Conservation (phyloP, 2,888 invertebrate genomes). For the Dynastes grantii region DNA sequence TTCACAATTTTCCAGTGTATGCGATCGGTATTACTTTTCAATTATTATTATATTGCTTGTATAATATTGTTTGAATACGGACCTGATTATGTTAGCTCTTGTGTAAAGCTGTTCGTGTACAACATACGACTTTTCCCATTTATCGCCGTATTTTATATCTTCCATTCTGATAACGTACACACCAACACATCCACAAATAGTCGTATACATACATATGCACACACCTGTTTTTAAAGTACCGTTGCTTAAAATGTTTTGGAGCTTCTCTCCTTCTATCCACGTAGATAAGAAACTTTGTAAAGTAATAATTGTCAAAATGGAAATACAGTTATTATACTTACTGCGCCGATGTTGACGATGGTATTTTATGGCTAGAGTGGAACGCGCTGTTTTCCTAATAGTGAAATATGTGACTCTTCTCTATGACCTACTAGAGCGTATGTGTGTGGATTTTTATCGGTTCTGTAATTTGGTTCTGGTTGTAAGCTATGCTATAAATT, state of each 20-base stretch:
- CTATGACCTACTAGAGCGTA: constrained; percentile 37
- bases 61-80: constrained; percentile 4
- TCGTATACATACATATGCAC: constrained; percentile 12
- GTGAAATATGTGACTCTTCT: constrained; percentile 36
- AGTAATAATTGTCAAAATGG: constrained; percentile 47
- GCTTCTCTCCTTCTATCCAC: constrained; percentile 36
- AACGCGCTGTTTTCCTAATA: constrained; percentile 41
- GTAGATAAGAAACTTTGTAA: constrained; percentile 41
- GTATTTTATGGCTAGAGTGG: constrained; percentile 38
- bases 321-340: constrained; percentile 45
- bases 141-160: constrained; percentile 40
- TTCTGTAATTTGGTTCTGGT: constrained; percentile 25
- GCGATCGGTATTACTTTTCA: background rate
- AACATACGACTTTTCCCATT: constrained; percentile 37
- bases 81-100: constrained; percentile 20
- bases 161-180: constrained; percentile 36
- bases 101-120: constrained; percentile 24
- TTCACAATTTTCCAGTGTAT: background rate
- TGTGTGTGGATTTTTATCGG: constrained; percentile 42
- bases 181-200: constrained; percentile 14
- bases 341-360: constrained; percentile 26
- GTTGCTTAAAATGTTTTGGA: constrained; percentile 38
- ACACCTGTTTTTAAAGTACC: constrained; percentile 43
- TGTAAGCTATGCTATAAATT: constrained; percentile 14
- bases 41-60: background rate